Percentiles rank a stretch among this genome's conserved stretches.
These are phyloP conservation scores for Hetaerina titia DNA, from an alignment of 2,888 invertebrate genomes.

Conservation along the genomic window DNA sequence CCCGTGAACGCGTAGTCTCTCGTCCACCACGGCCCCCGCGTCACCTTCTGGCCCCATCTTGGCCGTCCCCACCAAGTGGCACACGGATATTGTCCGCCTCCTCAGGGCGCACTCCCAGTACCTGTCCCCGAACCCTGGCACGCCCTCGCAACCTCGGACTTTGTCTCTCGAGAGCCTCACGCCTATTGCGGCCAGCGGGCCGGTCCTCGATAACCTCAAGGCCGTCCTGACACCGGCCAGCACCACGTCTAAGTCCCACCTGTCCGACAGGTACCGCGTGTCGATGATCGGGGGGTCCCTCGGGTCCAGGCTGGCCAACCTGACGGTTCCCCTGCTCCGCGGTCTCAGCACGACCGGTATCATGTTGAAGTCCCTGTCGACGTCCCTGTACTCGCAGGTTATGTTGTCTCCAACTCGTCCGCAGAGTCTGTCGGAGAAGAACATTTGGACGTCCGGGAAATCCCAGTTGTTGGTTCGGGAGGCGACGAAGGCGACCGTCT, in stretches of 20 bases:
- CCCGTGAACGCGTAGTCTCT: conserved; percentile 72
- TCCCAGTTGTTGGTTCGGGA: conserved; percentile 49
- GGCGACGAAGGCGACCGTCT: conserved; percentile 73
- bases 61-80: conserved; percentile 72
- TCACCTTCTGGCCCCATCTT: conserved; percentile 73
- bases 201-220: conserved; percentile 68
- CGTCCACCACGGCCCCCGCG: conserved; percentile 73
- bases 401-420: background rate
- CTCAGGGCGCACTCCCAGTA: conserved; percentile 70
- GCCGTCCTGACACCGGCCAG: conserved; percentile 39
- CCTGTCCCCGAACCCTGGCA: conserved; percentile 71
- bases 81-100: conserved; percentile 67
- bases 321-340: conserved; percentile 84
- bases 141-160: conserved; percentile 69
- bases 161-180: background rate
- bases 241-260: conserved; percentile 61
- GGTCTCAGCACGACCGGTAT: conserved; percentile 86
- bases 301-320: conserved; percentile 85
- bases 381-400: background rate
- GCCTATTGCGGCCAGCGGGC: background rate
- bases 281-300: conserved; percentile 86
- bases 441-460: conserved; percentile 69
- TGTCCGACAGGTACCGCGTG: conserved; percentile 76
- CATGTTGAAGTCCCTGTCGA: conserved; percentile 78
- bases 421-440: conserved; percentile 55